phyloP scores from a whole-genome alignment of 2,888 invertebrate genomes.

The Neoaliturus tenellus region DNA sequence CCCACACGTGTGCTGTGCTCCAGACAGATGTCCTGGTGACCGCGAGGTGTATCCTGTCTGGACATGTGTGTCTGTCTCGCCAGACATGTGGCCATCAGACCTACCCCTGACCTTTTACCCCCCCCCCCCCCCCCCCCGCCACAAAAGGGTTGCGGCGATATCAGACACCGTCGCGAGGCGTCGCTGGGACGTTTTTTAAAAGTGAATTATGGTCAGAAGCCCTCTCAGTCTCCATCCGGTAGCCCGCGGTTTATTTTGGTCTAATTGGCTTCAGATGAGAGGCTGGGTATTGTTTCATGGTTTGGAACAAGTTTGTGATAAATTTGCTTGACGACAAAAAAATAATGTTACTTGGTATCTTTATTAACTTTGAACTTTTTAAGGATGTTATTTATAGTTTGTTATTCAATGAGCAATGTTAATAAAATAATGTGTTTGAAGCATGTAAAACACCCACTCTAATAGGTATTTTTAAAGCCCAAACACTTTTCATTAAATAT shows the following conservation, averaged over 20 bases:
- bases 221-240: not conserved
- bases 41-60: conserved; percentile 19
- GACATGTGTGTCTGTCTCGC: not conserved
- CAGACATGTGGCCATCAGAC: conserved; percentile 33
- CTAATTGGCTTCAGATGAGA: not conserved
- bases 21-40: conserved; percentile 26
- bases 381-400: too few species aligned
- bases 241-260: conserved; percentile 2
- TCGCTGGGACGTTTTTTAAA: not conserved
- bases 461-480: too few species aligned
- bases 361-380: too few species aligned
- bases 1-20: not conserved
- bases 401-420: too few species aligned
- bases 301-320: not conserved
- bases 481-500: too few species aligned
- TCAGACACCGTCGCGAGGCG: not conserved
- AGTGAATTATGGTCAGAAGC: conserved; percentile 17
- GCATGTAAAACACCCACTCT: too few species aligned
- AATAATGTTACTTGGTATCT: too few species aligned
- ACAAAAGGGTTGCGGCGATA: not conserved
- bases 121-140: not conserved
- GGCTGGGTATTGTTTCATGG: not conserved
- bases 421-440: too few species aligned
- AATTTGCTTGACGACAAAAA: too few species aligned
- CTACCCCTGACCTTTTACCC: conserved; percentile 16